These are phyloP conservation scores for Drosophila neocordata DNA, from an alignment of 1,140 invertebrate genomes.

Conservation along the genomic window DNA sequence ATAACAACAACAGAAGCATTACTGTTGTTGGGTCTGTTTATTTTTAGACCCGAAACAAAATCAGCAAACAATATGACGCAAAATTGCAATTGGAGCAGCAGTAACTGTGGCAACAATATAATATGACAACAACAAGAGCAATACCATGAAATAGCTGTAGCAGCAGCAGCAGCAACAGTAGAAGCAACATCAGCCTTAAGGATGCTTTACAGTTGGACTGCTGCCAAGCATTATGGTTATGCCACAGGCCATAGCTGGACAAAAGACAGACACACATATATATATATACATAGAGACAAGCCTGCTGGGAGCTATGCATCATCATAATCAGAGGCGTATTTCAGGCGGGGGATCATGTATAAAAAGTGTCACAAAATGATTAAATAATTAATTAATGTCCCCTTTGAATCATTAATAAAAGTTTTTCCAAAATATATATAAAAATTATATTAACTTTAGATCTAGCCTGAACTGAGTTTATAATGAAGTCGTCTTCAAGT, in stretches of 20 bases:
- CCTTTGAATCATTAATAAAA: no score
- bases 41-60: constrained; percentile 69
- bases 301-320: constrained; percentile 17
- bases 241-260: constrained; percentile 11
- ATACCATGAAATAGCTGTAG: constrained; percentile 18
- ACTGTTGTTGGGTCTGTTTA: constrained; percentile 42
- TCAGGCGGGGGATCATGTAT: no score
- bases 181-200: constrained; percentile 42
- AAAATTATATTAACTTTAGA: no score
- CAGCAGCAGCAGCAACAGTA: constrained; percentile 37
- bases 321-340: constrained; percentile 12
- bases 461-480: no score
- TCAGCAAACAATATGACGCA: constrained; percentile 73
- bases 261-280: constrained; percentile 16
- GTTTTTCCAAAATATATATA: no score
- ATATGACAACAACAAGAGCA: constrained; percentile 16
- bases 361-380: no score
- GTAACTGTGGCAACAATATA: constrained; percentile 25
- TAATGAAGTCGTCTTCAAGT: no score
- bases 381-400: no score
- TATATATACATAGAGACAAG: constrained; percentile 9
- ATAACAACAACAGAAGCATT: constrained; percentile 5
- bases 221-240: constrained; percentile 58
- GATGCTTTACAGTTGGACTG: constrained; percentile 55
- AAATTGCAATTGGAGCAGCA: constrained; percentile 75